Base-by-base conservation (phyloP, 2,888 invertebrate genomes). In the Drosophila melanosoma region DNA sequence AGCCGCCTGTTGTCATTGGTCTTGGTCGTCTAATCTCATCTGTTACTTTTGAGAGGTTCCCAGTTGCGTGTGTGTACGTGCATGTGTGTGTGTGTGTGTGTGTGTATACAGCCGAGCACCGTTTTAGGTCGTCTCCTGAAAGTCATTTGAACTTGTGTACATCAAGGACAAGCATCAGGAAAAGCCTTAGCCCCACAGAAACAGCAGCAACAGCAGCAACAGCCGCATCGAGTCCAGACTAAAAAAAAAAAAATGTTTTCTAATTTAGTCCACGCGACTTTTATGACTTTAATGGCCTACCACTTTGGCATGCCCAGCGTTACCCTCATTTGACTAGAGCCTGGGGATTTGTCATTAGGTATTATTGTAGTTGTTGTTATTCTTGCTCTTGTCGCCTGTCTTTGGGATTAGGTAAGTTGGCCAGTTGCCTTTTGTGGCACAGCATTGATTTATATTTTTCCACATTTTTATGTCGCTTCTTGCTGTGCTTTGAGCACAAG, bases 181-280 rank as follows among this genome's bases (percentile, higher is more conserved):
- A 74, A 71, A 66, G 64, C 57, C 62, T 63, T 40, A 32, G 67
- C 23, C 32, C 35, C 15, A 38, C 38, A 54, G 15, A 51, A 60
- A 49, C 56, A 32, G 26, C 53, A 60, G 45, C 33, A 23, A 45
- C 23, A 45, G 45, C 4, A 45, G 20, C 60, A 51, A 49, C 52
- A 32, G 35, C 56, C 57, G 26, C 26, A 49, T 2, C 52, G 36
- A 67, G 69, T 64, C 66, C 63, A 67, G 54, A 35, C 56, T 35
- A 38, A 54, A 73, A 76, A 45, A 38, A 23, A 59, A 76, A 26
- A 26, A n/a, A n/a, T 85, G 86, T 80, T 75, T 79, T 76, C 82
- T 88, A 86, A 87, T 87, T 87, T 88, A 82, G 87, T 90, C 82
- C 87, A 88, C 83, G 89, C 83, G 88, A 88, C 90, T 90, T 87